Evolutionary conservation across 1,140 invertebrate species (phyloP), one percentile per base, ranked within the genome.

Genomic region (Drosophila subobscura): DNA sequence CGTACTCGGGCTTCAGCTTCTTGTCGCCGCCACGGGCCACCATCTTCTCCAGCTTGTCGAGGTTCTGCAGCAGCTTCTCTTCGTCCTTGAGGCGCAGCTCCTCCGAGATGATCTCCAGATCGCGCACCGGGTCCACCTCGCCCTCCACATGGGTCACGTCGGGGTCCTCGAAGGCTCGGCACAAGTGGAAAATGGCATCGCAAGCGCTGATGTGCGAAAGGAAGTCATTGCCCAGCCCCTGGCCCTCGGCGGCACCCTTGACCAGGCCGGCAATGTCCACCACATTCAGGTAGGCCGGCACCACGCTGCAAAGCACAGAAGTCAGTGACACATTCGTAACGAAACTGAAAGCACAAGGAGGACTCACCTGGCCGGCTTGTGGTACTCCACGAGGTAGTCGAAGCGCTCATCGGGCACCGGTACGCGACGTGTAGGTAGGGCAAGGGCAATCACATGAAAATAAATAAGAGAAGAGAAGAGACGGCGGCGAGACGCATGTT

Each of bases 211-310:
- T 99, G 92, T 99, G 98, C 3, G 98, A 99, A 4, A 99, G 94
- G 92, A 99, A 99, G 66, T 97, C 98, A 92, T 99, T 99, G 85
- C 99, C 99, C 14, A 99, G 92, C 2, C 99, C 99, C 93, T 99
- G 97, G 1, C 99, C 99, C 92, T 99, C 98, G 14, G 97, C 96
- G 3, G 99, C 99, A 41, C 99, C 99, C 90, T 99, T 98, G 4
- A 99, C 99, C 53, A 99, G 92, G 5, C 99, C 99, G 50, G 99
- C 99, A 89, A 99, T 99, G 90, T 99, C 99, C 5, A 99, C 97
- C 20, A 99, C 96, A 91, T 99, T 99, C 49, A 99, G 92, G 92
- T 97, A 98, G 0, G 98, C 99, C 23, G 99, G 98, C 7, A 99
- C 98, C 94, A 99, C 98, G 91, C 98, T 99, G 92, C 22, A 29